A percentile compares a stretch with the other conserved stretches of the same genome.
phyloP scores from a whole-genome alignment of 2,888 invertebrate genomes.

The Leucozona laternaria region DNA sequence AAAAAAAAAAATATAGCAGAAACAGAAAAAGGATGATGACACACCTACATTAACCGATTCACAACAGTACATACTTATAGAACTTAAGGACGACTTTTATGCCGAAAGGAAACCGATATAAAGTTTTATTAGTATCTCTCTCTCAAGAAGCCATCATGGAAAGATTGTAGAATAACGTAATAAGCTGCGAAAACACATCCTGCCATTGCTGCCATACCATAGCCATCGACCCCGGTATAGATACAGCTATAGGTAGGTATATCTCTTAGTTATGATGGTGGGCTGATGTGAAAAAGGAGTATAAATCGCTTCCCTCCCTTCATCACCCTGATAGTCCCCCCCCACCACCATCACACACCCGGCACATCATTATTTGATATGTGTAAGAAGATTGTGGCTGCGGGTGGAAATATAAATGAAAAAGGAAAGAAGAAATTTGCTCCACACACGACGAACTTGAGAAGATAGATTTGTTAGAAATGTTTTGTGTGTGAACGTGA shows the following conservation, averaged over 20 bases:
- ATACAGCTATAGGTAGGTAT: not conserved
- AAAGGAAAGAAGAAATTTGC: slow-evolving; percentile 46
- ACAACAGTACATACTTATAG: slow-evolving; percentile 28
- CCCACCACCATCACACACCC: no score
- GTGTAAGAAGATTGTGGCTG: slow-evolving; percentile 52
- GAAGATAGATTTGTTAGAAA: slow-evolving; percentile 64
- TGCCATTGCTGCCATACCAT: not conserved
- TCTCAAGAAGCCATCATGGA: slow-evolving; percentile 76
- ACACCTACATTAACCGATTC: slow-evolving; percentile 36
- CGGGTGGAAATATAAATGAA: slow-evolving; percentile 38
- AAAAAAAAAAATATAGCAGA: not conserved
- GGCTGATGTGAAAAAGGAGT: slow-evolving; percentile 14
- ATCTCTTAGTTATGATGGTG: not conserved
- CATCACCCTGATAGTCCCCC: not conserved
- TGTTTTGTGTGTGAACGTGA: slow-evolving; percentile 24
- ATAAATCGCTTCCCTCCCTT: slow-evolving; percentile 6
- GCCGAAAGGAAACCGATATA: slow-evolving; percentile 76
- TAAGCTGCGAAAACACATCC: slow-evolving; percentile 75
- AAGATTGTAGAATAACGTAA: slow-evolving; percentile 76
- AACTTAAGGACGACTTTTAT: slow-evolving; percentile 73
- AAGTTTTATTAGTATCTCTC: slow-evolving; percentile 76
- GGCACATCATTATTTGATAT: slow-evolving; percentile 34
- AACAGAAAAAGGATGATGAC: slow-evolving; percentile 62
- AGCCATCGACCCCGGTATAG: not conserved
- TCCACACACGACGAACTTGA: slow-evolving; percentile 54